These are phyloP conservation scores for Anniella stebbinsi DNA, from an alignment of 2,797 vertebrate species.

Conservation along the genomic window DNA sequence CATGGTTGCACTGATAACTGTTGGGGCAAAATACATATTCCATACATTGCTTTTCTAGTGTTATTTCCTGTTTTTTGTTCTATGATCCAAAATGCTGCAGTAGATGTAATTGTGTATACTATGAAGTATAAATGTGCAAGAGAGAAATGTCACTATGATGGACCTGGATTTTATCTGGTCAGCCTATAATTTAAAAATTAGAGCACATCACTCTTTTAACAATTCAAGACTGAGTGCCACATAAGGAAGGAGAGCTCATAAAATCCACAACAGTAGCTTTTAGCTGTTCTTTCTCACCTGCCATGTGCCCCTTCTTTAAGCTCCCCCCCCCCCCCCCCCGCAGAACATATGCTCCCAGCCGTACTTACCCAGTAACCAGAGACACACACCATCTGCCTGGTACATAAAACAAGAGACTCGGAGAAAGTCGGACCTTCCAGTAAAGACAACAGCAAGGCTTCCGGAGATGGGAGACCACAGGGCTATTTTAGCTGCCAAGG, in stretches of 20 bases:
- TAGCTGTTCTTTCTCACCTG: background rate
- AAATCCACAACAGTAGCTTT: background rate
- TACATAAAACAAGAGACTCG: slow-evolving; percentile 60
- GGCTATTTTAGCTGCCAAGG: slow-evolving; percentile 81
- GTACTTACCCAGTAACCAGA: slow-evolving; percentile 66
- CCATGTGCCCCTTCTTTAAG: background rate
- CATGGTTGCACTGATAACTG: too few species aligned
- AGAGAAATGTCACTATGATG: too few species aligned
- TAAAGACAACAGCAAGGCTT: background rate
- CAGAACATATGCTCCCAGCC: slow-evolving; percentile 61
- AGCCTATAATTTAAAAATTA: too few species aligned
- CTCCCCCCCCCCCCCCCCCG: background rate
- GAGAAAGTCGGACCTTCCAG: slow-evolving; percentile 16
- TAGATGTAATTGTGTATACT: too few species aligned
- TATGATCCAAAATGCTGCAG: too few species aligned
- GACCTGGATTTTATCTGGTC: too few species aligned
- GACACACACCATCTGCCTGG: slow-evolving; percentile 27
- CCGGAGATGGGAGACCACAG: slow-evolving; percentile 83
- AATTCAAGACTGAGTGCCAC: background rate
- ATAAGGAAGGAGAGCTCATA: background rate
- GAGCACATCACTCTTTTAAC: background rate
- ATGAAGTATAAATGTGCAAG: too few species aligned
- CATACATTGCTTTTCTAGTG: too few species aligned
- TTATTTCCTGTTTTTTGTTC: too few species aligned
- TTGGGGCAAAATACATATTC: too few species aligned